A percentile compares a stretch with the other conserved stretches of the same genome.
These are phyloP conservation scores for Triplophysa dalaica DNA, from an alignment of 2,113 vertebrate genomes.

Conservation along the genomic window DNA sequence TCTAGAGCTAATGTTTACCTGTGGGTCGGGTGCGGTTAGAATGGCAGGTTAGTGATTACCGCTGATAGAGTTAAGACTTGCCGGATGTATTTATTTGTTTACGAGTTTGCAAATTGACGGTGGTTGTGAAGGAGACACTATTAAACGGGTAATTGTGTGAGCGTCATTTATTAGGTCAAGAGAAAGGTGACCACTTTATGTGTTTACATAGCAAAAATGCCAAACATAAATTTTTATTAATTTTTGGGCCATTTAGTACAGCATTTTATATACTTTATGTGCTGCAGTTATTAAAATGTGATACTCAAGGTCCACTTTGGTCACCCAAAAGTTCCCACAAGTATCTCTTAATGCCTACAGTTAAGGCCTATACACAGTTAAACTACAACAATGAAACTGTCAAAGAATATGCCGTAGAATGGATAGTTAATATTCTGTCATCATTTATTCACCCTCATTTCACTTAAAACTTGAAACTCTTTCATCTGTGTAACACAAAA, in stretches of 20 bases:
- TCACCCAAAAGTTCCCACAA: too few relatives aligned
- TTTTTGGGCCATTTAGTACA: background rate
- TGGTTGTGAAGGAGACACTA: background rate
- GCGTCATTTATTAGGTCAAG: background rate
- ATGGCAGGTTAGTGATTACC: conserved; percentile 10
- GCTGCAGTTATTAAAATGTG: background rate
- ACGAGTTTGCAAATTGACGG: background rate
- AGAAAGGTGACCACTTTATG: background rate
- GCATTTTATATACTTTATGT: background rate
- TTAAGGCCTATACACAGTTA: too few relatives aligned
- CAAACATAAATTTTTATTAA: too few relatives aligned
- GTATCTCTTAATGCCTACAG: too few relatives aligned
- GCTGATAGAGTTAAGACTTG: background rate
- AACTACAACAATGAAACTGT: too few relatives aligned
- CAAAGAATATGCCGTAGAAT: too few relatives aligned
- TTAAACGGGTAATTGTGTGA: background rate
- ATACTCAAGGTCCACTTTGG: background rate
- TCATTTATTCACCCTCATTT: too few relatives aligned
- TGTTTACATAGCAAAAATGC: background rate
- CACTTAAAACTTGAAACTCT: too few relatives aligned
- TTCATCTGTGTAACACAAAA: too few relatives aligned
- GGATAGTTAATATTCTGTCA: too few relatives aligned
- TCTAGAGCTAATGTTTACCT: conserved; percentile 48
- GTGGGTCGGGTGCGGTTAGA: conserved; percentile 1
- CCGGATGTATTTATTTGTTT: conserved; percentile 16